Evolutionary conservation across 1,140 invertebrate genomes (phyloP), one percentile per base, ranked within the genome.

Genomic region (Bombus impatiens): DNA sequence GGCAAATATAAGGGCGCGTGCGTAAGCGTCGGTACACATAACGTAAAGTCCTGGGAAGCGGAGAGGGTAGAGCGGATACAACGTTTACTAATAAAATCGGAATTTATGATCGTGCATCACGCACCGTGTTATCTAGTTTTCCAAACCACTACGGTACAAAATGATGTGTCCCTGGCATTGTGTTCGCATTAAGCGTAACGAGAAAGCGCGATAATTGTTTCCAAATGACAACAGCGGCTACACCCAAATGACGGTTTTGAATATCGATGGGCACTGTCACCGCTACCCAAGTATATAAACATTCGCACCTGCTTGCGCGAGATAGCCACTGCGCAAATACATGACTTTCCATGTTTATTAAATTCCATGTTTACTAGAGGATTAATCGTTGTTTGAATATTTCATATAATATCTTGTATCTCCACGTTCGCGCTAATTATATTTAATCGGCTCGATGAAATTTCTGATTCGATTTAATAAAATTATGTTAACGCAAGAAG

Each of bases 131-230:
- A 90, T 90, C 89, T 90, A 90, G 84, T 90, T 90, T 90, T 90
- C 86, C 89, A 74, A 90, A 88, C 89, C 89, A 88, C 87, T 90
- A 90, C 89, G 86, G 84, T 89, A 88, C 89, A 84, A 90, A 90
- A 90, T 90, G 86, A 90, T 88, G 87, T 82, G 86, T 84, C 78
- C 82, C 80, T 32, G 78, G 76, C 72, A 86, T 90, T 86, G 83
- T 82, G 62, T 35, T 78, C 53, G 84, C 87, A 88, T 90, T 86
- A 88, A 90, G 70, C 89, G 87, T 87, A 84, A 84, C 84, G 83
- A 74, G 88, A 86, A 90, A 90, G 88, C 86, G 86, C 83, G 89
- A 90, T 90, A 90, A 90, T 90, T 90, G 89, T 90, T 90, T 88
- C 86, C 89, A 90, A 90, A 90, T 90, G 89, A 90, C 89, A 90